Evolutionary conservation across 2,888 invertebrate genomes (phyloP), one percentile per base, ranked within the genome.

Genomic region (Pseudanteris insignis): DNA sequence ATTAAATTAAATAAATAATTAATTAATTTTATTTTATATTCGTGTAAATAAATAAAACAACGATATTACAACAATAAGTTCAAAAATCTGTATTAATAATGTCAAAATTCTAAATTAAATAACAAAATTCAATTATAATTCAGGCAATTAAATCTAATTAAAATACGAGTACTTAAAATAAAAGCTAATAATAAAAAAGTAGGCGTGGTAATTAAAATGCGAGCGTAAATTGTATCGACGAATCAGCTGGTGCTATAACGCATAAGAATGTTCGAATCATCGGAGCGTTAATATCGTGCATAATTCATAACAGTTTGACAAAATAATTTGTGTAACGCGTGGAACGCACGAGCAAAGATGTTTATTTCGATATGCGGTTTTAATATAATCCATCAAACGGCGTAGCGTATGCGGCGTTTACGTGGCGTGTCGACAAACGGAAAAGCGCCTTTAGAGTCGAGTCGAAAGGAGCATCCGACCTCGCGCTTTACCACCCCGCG

Each of bases 391-490:
- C 54, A 54, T 55, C 48, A 54, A 29, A 61, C 47, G 33, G 38
- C 14, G 32, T 14, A 47, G 34, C 25, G 25, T 26, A 33, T 26
- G 47, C 38, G 33, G 46, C 54, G 25, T 50, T 58, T 47, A 50
- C 47, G 46, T 65, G 43, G 61, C 63, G 62, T 55, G 62, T 59
- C 63, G 61, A 62, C 57, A 61, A 72, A 70, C 72, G 70, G 69
- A 72, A 70, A 70, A 69, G 68, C 67, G 65, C 70, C 64, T 68
- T 71, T 73, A 70, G 67, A 63, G 68, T 51, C 54, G 67, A 62
- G 67, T 67, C 67, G 66, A 73, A 76, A 76, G 70, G 75, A 75
- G 74, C 76, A 75, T 74, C 72, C 69, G 67, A 68, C 69, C 66
- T 67, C 68, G 67, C 67, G 67, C 73, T 70, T 75, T 55, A 25